Evolutionary conservation across 92 coral and sea anemone genomes (phyloP).

Genomic region (Galaxea fascicularis): DNA sequence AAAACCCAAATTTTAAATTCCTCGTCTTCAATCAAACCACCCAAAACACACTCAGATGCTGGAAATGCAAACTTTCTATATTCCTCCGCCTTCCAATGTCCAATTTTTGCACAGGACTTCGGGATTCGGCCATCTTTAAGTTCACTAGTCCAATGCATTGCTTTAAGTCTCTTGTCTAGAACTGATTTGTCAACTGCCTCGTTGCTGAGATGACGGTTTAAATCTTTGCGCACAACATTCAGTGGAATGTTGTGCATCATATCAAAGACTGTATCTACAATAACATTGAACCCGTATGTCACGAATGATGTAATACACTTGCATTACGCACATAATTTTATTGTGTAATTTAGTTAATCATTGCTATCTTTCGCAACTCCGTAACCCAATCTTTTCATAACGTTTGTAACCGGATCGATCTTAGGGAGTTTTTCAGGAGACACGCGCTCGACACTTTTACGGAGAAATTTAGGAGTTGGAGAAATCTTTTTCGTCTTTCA

Average conservation of each 20-base stretch:
- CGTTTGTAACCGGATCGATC: too few species aligned
- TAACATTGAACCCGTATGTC: slow-evolving; percentile 63
- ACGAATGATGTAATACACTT: too few species aligned
- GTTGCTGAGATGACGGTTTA: slow-evolving; percentile 15
- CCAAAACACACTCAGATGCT: slow-evolving; percentile 34
- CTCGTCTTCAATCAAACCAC: slow-evolving; percentile 16
- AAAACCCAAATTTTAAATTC: slow-evolving; percentile 31
- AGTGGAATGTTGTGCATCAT: slow-evolving; percentile 43
- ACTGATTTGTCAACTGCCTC: slow-evolving; percentile 26
- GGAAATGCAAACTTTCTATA: slow-evolving; percentile 44
- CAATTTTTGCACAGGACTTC: slow-evolving; percentile 17
- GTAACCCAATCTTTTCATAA: too few species aligned
- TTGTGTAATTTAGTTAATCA: too few species aligned
- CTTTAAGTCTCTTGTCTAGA: slow-evolving; percentile 29
- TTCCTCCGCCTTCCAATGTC: slow-evolving; percentile 38
- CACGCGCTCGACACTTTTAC: too few species aligned
- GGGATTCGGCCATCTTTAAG: slow-evolving; percentile 29
- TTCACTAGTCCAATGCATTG: slow-evolving; percentile 47
- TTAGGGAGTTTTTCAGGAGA: too few species aligned
- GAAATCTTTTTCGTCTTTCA: too few species aligned
- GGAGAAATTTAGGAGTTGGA: too few species aligned
- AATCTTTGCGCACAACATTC: slow-evolving; percentile 40
- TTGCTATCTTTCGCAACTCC: too few species aligned
- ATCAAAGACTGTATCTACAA: slow-evolving; percentile 51
- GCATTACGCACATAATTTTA: slow-evolving; percentile 70